These are phyloP conservation scores for Xylophagus ater DNA, from an alignment of 2,888 invertebrate species.

Conservation along the genomic window DNA sequence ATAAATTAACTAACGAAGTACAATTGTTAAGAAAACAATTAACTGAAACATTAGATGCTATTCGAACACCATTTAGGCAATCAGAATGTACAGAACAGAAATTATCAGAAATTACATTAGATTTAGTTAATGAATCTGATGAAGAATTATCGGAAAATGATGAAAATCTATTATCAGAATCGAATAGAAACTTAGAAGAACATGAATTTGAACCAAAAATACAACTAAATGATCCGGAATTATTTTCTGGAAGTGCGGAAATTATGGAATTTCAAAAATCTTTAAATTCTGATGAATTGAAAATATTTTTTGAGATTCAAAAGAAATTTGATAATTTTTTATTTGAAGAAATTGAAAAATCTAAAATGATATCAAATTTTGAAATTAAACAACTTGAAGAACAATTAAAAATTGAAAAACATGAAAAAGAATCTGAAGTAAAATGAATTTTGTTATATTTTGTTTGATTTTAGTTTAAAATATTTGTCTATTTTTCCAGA, in stretches of 20 bases:
- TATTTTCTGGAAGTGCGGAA: slow-evolving; percentile 34
- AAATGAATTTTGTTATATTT: slow-evolving; percentile 11
- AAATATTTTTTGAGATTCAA: slow-evolving; percentile 39
- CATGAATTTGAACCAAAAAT: slow-evolving; percentile 22
- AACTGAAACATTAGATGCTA: slow-evolving; percentile 37
- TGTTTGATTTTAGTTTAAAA: not conserved
- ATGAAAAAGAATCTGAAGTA: slow-evolving; percentile 44
- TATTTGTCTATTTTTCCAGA: slow-evolving; percentile 8
- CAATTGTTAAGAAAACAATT: slow-evolving; percentile 42
- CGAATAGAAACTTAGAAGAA: slow-evolving; percentile 31
- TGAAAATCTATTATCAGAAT: slow-evolving; percentile 27
- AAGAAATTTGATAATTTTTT: slow-evolving; percentile 47
- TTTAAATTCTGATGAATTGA: slow-evolving; percentile 33
- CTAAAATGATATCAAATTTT: slow-evolving; percentile 32
- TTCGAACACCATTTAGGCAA: slow-evolving; percentile 29
- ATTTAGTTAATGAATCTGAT: slow-evolving; percentile 37
- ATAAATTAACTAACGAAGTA: slow-evolving; percentile 50
- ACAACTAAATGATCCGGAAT: slow-evolving; percentile 22
- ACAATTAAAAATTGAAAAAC: slow-evolving; percentile 46
- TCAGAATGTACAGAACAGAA: slow-evolving; percentile 32
- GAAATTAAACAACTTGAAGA: slow-evolving; percentile 32
- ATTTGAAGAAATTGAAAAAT: slow-evolving; percentile 44
- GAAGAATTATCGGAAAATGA: slow-evolving; percentile 32
- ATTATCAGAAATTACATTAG: slow-evolving; percentile 38
- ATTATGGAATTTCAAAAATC: slow-evolving; percentile 36